These are phyloP conservation scores for Sinotaia quadrata DNA, from an alignment of 2,888 invertebrate species.

Conservation along the genomic window DNA sequence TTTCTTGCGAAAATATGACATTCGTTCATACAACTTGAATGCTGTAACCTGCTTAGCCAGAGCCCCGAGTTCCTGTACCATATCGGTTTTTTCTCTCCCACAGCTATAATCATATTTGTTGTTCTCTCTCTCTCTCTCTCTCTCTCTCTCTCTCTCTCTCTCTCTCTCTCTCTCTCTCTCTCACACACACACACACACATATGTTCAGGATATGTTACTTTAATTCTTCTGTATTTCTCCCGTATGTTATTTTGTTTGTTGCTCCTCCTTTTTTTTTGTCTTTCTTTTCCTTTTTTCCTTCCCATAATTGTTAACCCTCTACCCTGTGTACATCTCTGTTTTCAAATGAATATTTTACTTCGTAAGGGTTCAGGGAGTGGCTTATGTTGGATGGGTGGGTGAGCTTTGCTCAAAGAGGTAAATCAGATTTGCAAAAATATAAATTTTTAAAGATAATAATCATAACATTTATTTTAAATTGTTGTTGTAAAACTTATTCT, in stretches of 20 bases:
- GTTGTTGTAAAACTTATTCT: too few species aligned
- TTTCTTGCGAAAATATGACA: neutral
- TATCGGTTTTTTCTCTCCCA: neutral
- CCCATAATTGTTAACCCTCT: neutral
- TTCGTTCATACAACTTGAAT: neutral
- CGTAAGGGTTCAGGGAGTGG: too few species aligned
- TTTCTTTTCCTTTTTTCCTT: neutral
- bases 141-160: neutral
- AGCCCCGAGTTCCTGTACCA: too few species aligned
- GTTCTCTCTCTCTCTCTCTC: neutral
- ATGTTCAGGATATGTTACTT: neutral
- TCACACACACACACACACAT: constrained; percentile 9
- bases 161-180: neutral
- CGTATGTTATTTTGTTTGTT: neutral
- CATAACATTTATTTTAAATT: too few species aligned
- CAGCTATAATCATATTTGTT: neutral
- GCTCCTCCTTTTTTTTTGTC: neutral
- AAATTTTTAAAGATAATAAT: too few species aligned
- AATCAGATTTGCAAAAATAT: too few species aligned
- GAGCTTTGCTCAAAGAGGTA: too few species aligned
- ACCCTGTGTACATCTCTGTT: neutral
- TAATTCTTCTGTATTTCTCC: neutral
- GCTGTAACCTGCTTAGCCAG: neutral
- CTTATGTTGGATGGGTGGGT: too few species aligned
- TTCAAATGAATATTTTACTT: too few species aligned